These are phyloP conservation scores for Phaethon lepturus DNA, from an alignment of 2,113 vertebrate species.

Conservation along the genomic window DNA sequence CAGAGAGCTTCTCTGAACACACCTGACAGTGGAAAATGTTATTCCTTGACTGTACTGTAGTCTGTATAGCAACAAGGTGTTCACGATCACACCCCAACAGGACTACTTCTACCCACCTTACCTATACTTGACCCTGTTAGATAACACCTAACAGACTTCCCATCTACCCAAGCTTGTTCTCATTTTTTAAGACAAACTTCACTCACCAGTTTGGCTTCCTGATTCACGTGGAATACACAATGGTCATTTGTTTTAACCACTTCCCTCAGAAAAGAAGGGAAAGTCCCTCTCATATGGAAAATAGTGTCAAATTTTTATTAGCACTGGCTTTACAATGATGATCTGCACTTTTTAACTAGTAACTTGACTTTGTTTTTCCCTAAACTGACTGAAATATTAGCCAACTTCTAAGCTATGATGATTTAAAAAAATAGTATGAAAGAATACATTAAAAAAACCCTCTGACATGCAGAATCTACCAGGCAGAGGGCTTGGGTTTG, in stretches of 20 bases:
- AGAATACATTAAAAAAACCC: not conserved
- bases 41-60: not conserved
- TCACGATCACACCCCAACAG: not conserved
- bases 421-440: slow-evolving; percentile 15
- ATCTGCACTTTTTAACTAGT: slow-evolving; percentile 14
- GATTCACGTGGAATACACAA: slow-evolving; percentile 53
- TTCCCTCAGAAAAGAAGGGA: slow-evolving; percentile 66
- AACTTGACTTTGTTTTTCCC: slow-evolving; percentile 55
- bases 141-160: not conserved
- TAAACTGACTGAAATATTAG: slow-evolving; percentile 1
- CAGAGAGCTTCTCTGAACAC: not conserved
- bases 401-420: not conserved
- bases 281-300: slow-evolving; percentile 64
- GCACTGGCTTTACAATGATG: slow-evolving; percentile 12
- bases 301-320: slow-evolving; percentile 60
- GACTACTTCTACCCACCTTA: not conserved
- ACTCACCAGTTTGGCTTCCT: slow-evolving; percentile 11
- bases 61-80: not conserved
- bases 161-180: not conserved
- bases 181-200: slow-evolving; percentile 30
- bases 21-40: not conserved
- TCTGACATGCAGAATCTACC: not conserved
- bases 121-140: slow-evolving; percentile 28
- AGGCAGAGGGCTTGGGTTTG: not conserved
- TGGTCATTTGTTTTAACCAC: slow-evolving; percentile 57